Base-by-base conservation (phyloP, 2,113 vertebrate species). In the Gnathonemus longibarbis region DNA sequence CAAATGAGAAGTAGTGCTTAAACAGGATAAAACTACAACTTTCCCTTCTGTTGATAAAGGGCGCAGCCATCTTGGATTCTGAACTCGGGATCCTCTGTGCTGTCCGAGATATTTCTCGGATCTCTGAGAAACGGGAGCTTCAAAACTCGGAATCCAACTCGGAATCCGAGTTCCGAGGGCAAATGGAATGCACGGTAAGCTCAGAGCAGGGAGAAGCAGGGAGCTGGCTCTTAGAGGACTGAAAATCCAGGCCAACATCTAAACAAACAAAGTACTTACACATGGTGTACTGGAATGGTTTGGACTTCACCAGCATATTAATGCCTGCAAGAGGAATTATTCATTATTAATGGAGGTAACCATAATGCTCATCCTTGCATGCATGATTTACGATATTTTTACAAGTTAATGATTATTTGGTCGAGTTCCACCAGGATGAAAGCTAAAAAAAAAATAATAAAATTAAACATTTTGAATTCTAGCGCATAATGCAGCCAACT, bases 241-340 rank as follows among this genome's bases (percentile, higher is more conserved):
- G 35, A 80, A 42, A 39, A 35, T 39, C 74, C 74, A 35, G 5
- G 15, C 35, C 15, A 27, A 88, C 24, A 77, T 42, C 31, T 27
- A 70, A 87, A 35, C 13, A 45, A 58, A 62, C 35, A 74, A 90
- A 2, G 27, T 46, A 98, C 98, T 99, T 95, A 99, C 98, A 99
- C 97, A 99, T 99, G 84, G 95, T 91, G 92, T 99, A 99, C 77
- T 99, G 98, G 94, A 99, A 99, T 91, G 94, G 95, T 39, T 93
- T 98, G 88, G 98, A 99, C 92, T 98, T 98, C 93, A 99, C 98
- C 19, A 99, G 96, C 90, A 99, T 96, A 92, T 99, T 98, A 92
- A 99, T 97, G 88, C 98, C 98, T 99, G 89, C 56, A 90, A 87
- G n/a, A 91, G n/a, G 27, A 4, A 50, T 56, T 39, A 31, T 53